A percentile compares a stretch with the other conserved stretches of the same genome.
Evolutionary conservation across 1,140 invertebrate species (phyloP).

Genomic region (Linepithema humile): DNA sequence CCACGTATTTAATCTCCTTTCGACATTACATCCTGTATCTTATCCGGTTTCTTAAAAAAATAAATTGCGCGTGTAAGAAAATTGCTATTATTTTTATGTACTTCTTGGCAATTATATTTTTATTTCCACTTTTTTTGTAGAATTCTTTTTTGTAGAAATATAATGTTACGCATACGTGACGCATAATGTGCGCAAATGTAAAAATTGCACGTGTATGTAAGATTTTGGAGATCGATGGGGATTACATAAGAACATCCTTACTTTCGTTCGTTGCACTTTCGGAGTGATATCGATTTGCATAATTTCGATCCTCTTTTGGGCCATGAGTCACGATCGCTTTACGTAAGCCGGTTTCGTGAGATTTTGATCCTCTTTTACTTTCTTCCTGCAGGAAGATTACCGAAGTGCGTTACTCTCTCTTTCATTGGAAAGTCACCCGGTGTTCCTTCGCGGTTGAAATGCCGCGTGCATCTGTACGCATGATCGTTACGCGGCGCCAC

Average conservation of each 20-base stretch:
- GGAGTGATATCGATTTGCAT: not conserved
- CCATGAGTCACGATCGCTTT: not conserved
- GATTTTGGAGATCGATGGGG: not conserved
- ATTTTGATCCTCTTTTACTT: conserved; percentile 12
- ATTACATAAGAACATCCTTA: not conserved
- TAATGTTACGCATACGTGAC: not conserved
- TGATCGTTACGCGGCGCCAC: conserved; percentile 70
- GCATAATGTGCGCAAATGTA: too few relatives aligned
- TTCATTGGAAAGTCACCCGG: conserved; percentile 60
- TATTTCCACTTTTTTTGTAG: not conserved
- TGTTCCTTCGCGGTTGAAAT: conserved; percentile 46
- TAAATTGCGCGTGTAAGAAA: not conserved
- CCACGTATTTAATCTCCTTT: not conserved
- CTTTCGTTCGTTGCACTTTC: not conserved
- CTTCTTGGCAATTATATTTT: not conserved
- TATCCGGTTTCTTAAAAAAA: not conserved
- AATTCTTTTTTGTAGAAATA: not conserved
- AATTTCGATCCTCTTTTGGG: not conserved
- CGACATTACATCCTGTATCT: not conserved
- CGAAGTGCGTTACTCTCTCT: conserved; percentile 21
- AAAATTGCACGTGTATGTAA: not conserved
- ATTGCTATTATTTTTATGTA: not conserved
- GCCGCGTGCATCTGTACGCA: conserved; percentile 39
- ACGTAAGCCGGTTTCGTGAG: conserved; percentile 8
- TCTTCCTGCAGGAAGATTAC: not conserved